These are phyloP conservation scores for Dolichotis patagonum DNA, from an alignment of 2,113 vertebrate genomes.

Conservation along the genomic window DNA sequence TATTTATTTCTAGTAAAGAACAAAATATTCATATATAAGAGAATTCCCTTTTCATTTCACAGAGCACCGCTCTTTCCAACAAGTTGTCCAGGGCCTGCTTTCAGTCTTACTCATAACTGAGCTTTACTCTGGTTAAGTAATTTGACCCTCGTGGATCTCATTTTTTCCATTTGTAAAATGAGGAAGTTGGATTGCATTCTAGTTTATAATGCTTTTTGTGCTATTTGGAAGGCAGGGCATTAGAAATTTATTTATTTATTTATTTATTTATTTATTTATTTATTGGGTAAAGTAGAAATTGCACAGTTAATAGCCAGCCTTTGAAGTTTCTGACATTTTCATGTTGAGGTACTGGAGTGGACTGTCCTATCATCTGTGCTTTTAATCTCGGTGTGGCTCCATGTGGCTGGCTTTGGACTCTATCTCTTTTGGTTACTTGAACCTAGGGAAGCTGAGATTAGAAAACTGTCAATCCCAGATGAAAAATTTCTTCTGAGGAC, in stretches of 20 bases:
- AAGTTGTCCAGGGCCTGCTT: not conserved
- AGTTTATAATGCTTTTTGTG: slow-evolving; percentile 2
- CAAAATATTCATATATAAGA: not conserved
- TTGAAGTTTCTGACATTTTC: not conserved
- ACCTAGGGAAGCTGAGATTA: slow-evolving; percentile 11
- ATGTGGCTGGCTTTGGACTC: not conserved
- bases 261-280: too few species aligned
- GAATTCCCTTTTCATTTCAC: not conserved
- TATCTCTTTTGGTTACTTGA: slow-evolving; percentile 17
- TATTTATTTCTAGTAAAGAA: not conserved
- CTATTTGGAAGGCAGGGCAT: not conserved
- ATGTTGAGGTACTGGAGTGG: rapidly evolving
- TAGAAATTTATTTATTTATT: slow-evolving; percentile 31
- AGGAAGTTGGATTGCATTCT: slow-evolving; percentile 1
- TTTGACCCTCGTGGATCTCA: slow-evolving; percentile 12
- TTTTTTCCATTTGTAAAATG: slow-evolving; percentile 44
- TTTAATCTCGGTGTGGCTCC: not conserved
- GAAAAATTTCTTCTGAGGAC: slow-evolving; percentile 39
- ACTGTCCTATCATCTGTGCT: not conserved
- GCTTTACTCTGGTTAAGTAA: not conserved
- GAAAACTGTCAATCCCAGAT: slow-evolving; percentile 12
- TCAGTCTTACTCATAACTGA: not conserved
- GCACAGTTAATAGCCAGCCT: not conserved
- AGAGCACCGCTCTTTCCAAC: not conserved
- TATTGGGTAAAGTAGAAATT: not conserved